Evolutionary conservation across 2,888 invertebrate species (phyloP), one percentile per base, ranked within the genome.

Genomic region (Noctuana brunneofusca): DNA sequence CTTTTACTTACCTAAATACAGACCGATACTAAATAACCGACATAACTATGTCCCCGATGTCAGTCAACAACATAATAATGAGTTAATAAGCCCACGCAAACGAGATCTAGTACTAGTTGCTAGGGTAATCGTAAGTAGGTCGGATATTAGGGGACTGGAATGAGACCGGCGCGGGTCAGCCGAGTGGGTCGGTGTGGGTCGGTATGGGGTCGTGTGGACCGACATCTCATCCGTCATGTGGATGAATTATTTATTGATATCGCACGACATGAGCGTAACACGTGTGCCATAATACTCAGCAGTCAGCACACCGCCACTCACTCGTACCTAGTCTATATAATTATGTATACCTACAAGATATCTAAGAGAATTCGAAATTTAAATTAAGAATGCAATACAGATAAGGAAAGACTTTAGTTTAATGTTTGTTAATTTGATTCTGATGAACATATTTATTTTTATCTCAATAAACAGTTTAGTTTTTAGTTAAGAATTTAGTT

Each of bases 111-210:
- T 35, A 20, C 38, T 58, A 43, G 58, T 43, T 38, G 38, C 9
- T 38, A 38, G 62, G 48, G 62, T 54, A 48, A 38, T 74, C 69
- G 74, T 77, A 85, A 84, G 80, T 86, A 79, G 87, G 87, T 86
- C 87, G 81, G 83, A 81, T 86, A 86, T 87, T 85, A 86, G 85
- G 86, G 85, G 84, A 85, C 82, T 78, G 78, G 78, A 83, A 84
- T 75, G 84, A 82, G 81, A 78, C 76, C 76, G 35, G 48, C 14
- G 54, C 38, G 38, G 53, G 60, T 54, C 60, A 71, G 78, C 82
- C 81, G 84, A 87, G 76, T 87, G 76, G 86, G 86, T 81, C 87
- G 79, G 74, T 72, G 41, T 41, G 41, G 16, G 41, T 41, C 41
- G 41, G 16, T 8, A 64, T 64, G 66, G 67, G 20, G 64, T 30